Conservation (phyloP, 1,140 invertebrate species). For the Aphis craccivora region DNA sequence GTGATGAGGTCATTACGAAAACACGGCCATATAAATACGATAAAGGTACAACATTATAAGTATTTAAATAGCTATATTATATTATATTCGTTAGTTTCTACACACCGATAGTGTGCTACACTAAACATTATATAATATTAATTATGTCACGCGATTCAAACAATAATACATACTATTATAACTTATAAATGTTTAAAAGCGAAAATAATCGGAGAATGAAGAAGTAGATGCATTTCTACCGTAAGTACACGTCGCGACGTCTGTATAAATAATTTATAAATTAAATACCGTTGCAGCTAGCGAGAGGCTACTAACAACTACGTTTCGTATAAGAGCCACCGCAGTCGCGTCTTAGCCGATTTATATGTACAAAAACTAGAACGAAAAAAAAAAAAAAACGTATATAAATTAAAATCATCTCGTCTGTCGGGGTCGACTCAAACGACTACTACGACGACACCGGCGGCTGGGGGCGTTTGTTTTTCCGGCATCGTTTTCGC, state of each 20-base stretch:
- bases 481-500: neutral
- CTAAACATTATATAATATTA: neutral
- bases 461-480: neutral
- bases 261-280: neutral
- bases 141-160: neutral
- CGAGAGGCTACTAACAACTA: neutral
- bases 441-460: constrained; percentile 31
- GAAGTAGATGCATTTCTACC: neutral
- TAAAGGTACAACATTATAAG: neutral
- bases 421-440: neutral
- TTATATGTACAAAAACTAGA: neutral
- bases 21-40: neutral
- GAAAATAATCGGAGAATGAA: neutral
- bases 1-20: neutral
- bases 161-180: neutral
- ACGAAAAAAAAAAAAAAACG: neutral
- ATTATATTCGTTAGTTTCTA: neutral
- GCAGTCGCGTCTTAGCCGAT: neutral
- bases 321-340: neutral
- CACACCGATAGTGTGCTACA: neutral
- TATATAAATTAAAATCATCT: neutral
- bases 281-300: neutral
- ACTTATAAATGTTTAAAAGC: neutral
- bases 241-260: neutral
- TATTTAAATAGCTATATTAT: no score